Evolutionary conservation across 1,140 invertebrate species (phyloP).

Genomic region (Dinothrombium tinctorium): DNA sequence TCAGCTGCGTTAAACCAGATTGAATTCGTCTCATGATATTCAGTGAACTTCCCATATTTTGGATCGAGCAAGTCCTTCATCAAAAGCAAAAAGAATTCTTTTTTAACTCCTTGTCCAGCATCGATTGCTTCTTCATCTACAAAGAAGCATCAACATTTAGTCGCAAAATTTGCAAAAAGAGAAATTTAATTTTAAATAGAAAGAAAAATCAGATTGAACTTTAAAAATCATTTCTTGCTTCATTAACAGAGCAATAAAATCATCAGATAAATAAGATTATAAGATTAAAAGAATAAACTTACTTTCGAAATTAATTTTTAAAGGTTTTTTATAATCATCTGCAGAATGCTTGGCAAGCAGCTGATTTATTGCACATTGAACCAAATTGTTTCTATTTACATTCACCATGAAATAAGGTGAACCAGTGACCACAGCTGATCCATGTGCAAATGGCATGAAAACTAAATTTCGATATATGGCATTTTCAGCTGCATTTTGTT

Average conservation of each 20-base stretch:
- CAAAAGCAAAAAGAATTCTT: conserved; percentile 86
- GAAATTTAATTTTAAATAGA: too few relatives aligned
- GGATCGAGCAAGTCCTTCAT: conserved; percentile 77
- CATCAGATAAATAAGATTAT: too few relatives aligned
- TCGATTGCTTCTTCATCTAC: conserved; percentile 90
- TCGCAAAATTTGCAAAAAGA: too few relatives aligned
- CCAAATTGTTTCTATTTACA: conserved; percentile 7
- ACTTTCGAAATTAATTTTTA: conserved; percentile 18
- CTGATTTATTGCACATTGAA: not conserved
- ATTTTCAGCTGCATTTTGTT: conserved; percentile 3
- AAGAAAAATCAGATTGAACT: too few relatives aligned
- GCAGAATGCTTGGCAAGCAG: not conserved
- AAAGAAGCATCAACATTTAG: too few relatives aligned
- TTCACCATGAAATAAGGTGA: conserved; percentile 4
- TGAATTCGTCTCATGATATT: conserved; percentile 60
- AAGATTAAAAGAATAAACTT: too few relatives aligned
- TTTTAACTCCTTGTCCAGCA: conserved; percentile 68
- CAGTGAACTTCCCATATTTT: conserved; percentile 91
- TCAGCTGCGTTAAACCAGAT: conserved; percentile 57
- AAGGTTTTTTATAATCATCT: conserved; percentile 5
- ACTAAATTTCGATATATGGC: conserved; percentile 2
- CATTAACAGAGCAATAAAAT: too few relatives aligned
- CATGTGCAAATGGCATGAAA: too few relatives aligned
- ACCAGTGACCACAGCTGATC: not conserved
- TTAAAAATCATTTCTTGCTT: too few relatives aligned